Base-by-base conservation (phyloP, 2,113 vertebrate species). In the Osmerus mordax region DNA sequence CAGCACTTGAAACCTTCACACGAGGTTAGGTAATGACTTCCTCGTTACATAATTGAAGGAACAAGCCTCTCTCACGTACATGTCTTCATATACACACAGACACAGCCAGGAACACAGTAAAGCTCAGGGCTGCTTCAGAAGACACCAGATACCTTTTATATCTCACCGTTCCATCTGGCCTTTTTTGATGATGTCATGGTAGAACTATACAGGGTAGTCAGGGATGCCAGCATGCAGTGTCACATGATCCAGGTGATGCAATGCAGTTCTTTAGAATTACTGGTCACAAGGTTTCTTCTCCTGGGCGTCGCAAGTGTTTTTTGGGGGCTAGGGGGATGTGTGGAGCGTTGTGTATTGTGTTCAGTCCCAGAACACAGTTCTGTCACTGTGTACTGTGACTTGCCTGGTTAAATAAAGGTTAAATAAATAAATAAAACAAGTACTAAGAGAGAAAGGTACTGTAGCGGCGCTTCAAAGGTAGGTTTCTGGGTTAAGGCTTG, bases 271-370 rank as follows among this genome's bases (percentile, higher is more conserved):
- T 29, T 18, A 7, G 28, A 3, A 2, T 32, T 18, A 32, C 11
- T 28, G 13, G 25, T 63, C 28, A 63, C 28, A 4, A 18, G 36
- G 63, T 41, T 79, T 59, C 61, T 76, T 81, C 60, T 74, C 63
- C 23, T 56, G 15, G n/a, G 71, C 56, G 58, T 55, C 18, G 74
- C 63, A 71, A 11, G 51, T 55, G 54, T 65, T 52, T 65, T 52
- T 28, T 62, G 65, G 69, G 77, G 79, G 77, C 86, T 77, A 59
- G 51, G 36, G 56, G 75, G 70, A 88, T 12, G 41, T 47, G 41
- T 7, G 7, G 41, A 47, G 41, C 7, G 41, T 7, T 47, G 41
- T 47, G 36, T 41, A 5, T 9, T 1, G 36, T 41, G 36, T 41
- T 23, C 23, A 23, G 23, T 23, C 23, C 23, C 23, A 1, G 23